These are phyloP conservation scores for Morpho helenor DNA, from an alignment of 2,888 invertebrate species.

Conservation along the genomic window DNA sequence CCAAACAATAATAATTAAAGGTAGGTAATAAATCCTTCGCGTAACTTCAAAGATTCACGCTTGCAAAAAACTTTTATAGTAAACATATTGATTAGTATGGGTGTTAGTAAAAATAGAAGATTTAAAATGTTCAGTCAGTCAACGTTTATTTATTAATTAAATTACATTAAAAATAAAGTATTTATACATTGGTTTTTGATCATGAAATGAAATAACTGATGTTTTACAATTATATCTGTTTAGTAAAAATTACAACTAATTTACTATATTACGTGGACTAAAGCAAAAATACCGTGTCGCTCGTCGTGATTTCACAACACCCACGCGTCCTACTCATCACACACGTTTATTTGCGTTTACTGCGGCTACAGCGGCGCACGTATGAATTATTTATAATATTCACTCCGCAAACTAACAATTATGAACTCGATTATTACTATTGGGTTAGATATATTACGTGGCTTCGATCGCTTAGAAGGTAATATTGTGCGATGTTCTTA, in stretches of 20 bases:
- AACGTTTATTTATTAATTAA: too few species aligned
- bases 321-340: slow-evolving; percentile 28
- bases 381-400: slow-evolving; percentile 29
- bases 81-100: too few species aligned
- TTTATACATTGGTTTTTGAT: too few species aligned
- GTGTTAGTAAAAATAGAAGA: too few species aligned
- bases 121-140: too few species aligned
- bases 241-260: neutral
- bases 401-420: slow-evolving; percentile 18
- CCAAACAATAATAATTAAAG: too few species aligned
- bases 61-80: too few species aligned
- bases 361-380: slow-evolving; percentile 29
- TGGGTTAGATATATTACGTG: slow-evolving; percentile 28
- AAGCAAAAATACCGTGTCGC: slow-evolving; percentile 20
- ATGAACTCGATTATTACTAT: slow-evolving; percentile 27
- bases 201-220: too few species aligned
- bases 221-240: too few species aligned
- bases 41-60: too few species aligned
- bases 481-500: slow-evolving; percentile 22
- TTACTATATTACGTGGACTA: slow-evolving; percentile 9
- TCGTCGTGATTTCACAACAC: slow-evolving; percentile 23
- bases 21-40: too few species aligned
- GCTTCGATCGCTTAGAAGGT: slow-evolving; percentile 30
- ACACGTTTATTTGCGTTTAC: slow-evolving; percentile 32
- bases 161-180: too few species aligned